Base-by-base conservation (phyloP, 2,888 invertebrate species). In the Sabellastarte sp. region DNA sequence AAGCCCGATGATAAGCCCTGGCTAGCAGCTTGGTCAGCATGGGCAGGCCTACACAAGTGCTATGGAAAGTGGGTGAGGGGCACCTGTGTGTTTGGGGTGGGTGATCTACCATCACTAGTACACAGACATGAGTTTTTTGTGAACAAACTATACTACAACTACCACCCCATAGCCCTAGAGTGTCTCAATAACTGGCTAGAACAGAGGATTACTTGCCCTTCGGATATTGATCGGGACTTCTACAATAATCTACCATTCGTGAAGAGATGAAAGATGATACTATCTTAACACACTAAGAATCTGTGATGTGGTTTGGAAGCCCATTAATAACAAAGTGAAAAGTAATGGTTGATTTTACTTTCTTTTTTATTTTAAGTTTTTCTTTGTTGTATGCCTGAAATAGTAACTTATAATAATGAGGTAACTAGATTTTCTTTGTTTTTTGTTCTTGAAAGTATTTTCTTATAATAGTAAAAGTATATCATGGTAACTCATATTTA, bases 51-150 rank as follows among this genome's bases (percentile, higher is more conserved):
- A 2, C 65, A 67, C 60, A 55, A 55, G 5, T 75, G 75, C 59
- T 51, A 64, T 32, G 75, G 75, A 2, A 61, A 56, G 57, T 71
- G 65, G 67, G 64, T 64, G 51, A 64, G 71, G 1, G 73, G 72
- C 20, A 74, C 79, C 15, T 79, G 79, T 61, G 72, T 79, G 2
- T 76, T 73, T 60, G 77, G 79, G 2, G 69, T 76, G 20, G 66
- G 61, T 4, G 78, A 80, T 57, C 57, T 79, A n/a, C 63, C 67
- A 3, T 15, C 4, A 1, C 70, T 79, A 1, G 52, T 68, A 26
- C n/a, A n/a, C n/a, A n/a, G n/a, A n/a, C n/a, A n/a, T n/a, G 73
- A 77, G 41, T 65, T 78, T 28, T 75, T 80, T 57, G 76, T 66
- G 31, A 81, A 80, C 67, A 80, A 80, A 64, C 70, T 80, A 60